Conservation (phyloP, 2,113 vertebrate genomes). For the Syrrhaptes paradoxus region DNA sequence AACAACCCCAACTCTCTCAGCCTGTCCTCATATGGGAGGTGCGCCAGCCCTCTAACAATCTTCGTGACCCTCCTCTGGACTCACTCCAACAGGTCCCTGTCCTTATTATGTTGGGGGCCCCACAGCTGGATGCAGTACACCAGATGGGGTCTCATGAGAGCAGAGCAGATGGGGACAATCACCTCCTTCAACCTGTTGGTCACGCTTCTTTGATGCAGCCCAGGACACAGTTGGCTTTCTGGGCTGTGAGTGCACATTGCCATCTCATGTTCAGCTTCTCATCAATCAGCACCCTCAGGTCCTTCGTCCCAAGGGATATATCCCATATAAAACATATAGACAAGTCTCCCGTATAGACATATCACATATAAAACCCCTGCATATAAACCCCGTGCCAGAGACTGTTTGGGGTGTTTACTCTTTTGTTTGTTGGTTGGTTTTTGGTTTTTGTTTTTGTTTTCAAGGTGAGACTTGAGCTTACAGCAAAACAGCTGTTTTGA, state of each 20-base stretch:
- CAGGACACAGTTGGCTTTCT: neutral
- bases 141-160: no score
- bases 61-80: neutral
- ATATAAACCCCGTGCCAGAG: neutral
- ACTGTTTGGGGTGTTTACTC: neutral
- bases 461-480: neutral
- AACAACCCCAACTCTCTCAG: neutral
- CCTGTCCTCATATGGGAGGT: neutral
- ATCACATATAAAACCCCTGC: neutral
- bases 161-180: no score
- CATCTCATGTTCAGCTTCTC: neutral
- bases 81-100: neutral
- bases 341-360: no score
- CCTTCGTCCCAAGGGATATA: neutral
- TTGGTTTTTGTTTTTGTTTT: neutral
- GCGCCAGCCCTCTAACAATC: neutral
- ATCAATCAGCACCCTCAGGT: neutral
- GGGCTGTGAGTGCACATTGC: fast-evolving
- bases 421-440: neutral
- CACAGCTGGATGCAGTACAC: no score
- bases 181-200: no score
- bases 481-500: neutral
- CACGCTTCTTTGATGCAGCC: no score
- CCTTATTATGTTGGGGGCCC: no score
- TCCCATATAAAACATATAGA: neutral